Percentiles rank a stretch among this genome's conserved stretches.
phyloP scores from a whole-genome alignment of 30 jellyfish, hydroid and myxozoan species.

The Haliclystus octoradiatus region DNA sequence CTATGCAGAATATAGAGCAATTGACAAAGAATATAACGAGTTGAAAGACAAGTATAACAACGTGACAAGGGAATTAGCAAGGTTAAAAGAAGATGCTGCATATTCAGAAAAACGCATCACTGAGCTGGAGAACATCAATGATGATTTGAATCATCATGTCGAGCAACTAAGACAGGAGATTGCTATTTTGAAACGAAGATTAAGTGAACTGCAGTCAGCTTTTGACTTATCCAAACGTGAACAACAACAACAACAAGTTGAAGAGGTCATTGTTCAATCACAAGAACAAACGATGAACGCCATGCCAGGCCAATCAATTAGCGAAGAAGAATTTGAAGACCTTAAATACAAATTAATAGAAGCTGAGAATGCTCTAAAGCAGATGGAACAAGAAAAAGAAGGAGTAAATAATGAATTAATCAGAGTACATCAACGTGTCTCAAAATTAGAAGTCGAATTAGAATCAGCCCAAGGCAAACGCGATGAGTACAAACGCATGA shows the following conservation, averaged over 20 bases:
- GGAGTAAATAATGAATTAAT: conserved; percentile 46
- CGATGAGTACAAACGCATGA: conserved; percentile 70
- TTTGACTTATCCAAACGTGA: conserved; percentile 45
- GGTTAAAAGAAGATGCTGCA: conserved; percentile 51
- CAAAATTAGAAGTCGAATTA: conserved; percentile 78
- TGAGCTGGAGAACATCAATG: conserved; percentile 68
- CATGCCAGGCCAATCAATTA: conserved; percentile 17
- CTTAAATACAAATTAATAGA: conserved; percentile 39
- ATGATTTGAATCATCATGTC: conserved; percentile 43
- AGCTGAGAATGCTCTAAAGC: conserved; percentile 42
- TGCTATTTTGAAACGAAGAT: conserved; percentile 41
- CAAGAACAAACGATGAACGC: conserved; percentile 45
- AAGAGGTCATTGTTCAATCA: conserved; percentile 43
- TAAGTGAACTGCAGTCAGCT: conserved; percentile 51
- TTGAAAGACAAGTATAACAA: conserved; percentile 59
- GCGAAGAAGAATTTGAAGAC: conserved; percentile 60
- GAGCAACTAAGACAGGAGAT: conserved; percentile 48
- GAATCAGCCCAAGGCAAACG: conserved; percentile 70
- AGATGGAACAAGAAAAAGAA: conserved; percentile 74
- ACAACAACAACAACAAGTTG: conserved; percentile 7
- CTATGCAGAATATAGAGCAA: conserved; percentile 26
- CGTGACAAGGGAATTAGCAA: conserved; percentile 51
- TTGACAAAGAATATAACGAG: conserved; percentile 57
- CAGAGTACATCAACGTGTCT: conserved; percentile 61
- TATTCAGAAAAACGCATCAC: conserved; percentile 53